Base-by-base conservation (phyloP, 2,797 vertebrate genomes). In the Brachyrhaphis roseni region DNA sequence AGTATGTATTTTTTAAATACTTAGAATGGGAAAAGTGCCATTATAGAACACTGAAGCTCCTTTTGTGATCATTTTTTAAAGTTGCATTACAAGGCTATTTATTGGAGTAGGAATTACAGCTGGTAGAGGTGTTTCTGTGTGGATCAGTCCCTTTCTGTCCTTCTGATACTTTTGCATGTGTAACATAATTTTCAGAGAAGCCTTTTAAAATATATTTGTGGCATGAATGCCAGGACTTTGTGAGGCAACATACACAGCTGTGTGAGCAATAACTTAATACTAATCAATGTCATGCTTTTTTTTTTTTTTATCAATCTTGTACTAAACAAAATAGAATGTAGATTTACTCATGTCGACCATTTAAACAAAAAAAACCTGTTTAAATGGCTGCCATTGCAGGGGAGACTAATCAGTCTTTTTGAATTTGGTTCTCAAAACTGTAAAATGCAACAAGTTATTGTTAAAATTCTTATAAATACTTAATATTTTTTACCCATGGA, bases 61-160 rank as follows among this genome's bases (percentile, higher is more conserved):
- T 85, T 70, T 84, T 51, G 76, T n/a, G 12, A 15, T 39, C 41
- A 55, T 18, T 79, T 82, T 80, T 73, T 80, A 76, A 43, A 28
- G 75, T 74, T 85, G 72, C 83, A 91, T 88, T 90, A 88, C 81
- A 87, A 73, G 87, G 84, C 84, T 80, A 62, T 80, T 53, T 66
- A 55, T 49, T 23, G 3, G 2, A 66, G 34, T 34, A 64, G 31
- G 28, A 34, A 16, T 36, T 36, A 16, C 5, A 31, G n/a, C 31
- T 64, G 28, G 31, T 34, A 16, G 57, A 31, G 59, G 15, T 34
- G 18, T 66, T 36, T 36, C 62, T 36, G 18, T 36, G 34, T 36
- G 34, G 34, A 66, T 3, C 10, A 20, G 39, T 66, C 8, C 31
- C 16, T 11, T 66, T 66, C 16, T 66, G 18, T 39, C 31, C 8